Conservation (phyloP, 2,888 invertebrate genomes). For the Protonemura montana region DNA sequence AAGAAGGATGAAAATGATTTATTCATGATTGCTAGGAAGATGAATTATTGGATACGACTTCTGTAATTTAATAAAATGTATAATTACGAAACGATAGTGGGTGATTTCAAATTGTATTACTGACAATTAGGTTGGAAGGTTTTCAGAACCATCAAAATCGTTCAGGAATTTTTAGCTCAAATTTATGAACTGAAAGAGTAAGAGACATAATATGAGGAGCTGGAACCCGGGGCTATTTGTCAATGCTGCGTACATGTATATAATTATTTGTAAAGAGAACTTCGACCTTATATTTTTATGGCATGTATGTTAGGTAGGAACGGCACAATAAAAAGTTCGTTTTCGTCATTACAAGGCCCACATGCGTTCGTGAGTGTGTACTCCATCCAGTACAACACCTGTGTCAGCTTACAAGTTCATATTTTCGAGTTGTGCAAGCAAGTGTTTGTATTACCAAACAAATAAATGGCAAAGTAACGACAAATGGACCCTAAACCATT, state of each 20-base stretch:
- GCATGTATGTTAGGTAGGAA: not conserved
- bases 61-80: constrained; percentile 7
- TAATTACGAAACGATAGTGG: not conserved
- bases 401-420: not conserved
- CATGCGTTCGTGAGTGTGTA: not conserved
- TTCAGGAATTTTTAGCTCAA: not conserved
- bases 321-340: not conserved
- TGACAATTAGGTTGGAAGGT: not conserved
- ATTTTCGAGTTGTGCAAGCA: not conserved
- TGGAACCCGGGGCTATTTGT: not conserved
- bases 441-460: not conserved
- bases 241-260: not conserved
- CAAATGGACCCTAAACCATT: not conserved
- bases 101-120: not conserved
- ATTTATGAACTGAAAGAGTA: not conserved
- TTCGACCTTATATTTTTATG: not conserved
- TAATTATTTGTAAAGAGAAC: not conserved
- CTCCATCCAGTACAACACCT: not conserved
- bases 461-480: not conserved
- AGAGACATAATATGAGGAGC: not conserved
- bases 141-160: not conserved
- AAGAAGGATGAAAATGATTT: not conserved
- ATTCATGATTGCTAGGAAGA: constrained; percentile 7
- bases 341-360: not conserved
- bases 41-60: not conserved